Base-by-base conservation (phyloP, 2,888 invertebrate species). In the Pterobdella sp. region DNA sequence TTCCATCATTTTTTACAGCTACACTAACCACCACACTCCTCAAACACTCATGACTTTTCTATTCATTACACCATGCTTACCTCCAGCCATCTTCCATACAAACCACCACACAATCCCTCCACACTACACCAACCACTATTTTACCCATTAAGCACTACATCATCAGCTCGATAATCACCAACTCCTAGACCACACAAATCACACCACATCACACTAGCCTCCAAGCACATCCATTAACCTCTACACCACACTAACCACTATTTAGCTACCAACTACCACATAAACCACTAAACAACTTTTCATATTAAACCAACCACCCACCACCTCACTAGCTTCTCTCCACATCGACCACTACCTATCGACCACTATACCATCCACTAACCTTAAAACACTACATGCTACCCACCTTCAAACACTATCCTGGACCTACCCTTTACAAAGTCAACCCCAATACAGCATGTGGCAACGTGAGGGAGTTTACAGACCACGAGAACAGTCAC, bases 401-500 rank as follows among this genome's bases (percentile, higher is more conserved):
- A n/a, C n/a, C n/a, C n/a, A n/a, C n/a, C n/a, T n/a, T n/a, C n/a
- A n/a, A n/a, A n/a, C n/a, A n/a, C n/a, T n/a, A n/a, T n/a, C n/a
- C n/a, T n/a, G n/a, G n/a, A n/a, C n/a, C n/a, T n/a, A n/a, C n/a
- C n/a, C n/a, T n/a, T n/a, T n/a, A n/a, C n/a, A n/a, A n/a, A n/a
- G 52, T 3, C 32, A 22, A 56, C 7, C 60, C 4, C 4, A 22
- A 29, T 29, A 32, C 31, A 67, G 73, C 72, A 29, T 77, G 76
- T 32, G 76, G 77, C 14, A 42, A 77, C 78, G 88, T 93, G 79
- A 91, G 93, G 81, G 91, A 94, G 22, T 85, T 93, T 74, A 90
- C 90, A 75, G 89, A 90, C 88, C 86, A 86, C 42, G 94, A 94
- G 80, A 92, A 91, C 80, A 89, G 89, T 73, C 89, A 91, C 81